Conservation (phyloP, 2,888 invertebrate species). For the Zele albiditarsus region DNA sequence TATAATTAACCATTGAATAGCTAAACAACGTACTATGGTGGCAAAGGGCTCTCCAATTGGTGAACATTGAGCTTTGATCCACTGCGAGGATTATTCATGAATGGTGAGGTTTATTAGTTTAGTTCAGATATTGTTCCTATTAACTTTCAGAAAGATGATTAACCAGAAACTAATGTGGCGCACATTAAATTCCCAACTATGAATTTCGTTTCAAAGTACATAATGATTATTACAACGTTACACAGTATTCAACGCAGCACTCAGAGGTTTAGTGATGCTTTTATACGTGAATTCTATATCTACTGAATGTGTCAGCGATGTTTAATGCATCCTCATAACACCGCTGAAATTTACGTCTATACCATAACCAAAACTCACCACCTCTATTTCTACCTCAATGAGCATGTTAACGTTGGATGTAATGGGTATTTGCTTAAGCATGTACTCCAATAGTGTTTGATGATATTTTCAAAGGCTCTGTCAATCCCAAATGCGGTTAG, state of each 20-base stretch:
- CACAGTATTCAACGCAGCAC: background rate
- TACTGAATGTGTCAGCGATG: background rate
- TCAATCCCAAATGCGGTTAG: constrained; percentile 4
- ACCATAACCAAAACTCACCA: background rate
- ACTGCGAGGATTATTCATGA: no score
- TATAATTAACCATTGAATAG: no score
- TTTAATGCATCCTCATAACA: background rate
- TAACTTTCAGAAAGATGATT: no score
- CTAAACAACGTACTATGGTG: no score
- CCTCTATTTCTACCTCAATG: background rate
- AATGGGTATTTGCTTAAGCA: constrained; percentile 6
- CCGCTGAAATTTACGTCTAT: background rate
- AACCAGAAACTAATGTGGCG: no score
- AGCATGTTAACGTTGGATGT: background rate
- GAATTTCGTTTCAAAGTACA: background rate
- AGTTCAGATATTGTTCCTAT: no score
- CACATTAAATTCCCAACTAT: background rate
- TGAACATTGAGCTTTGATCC: no score
- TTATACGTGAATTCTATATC: background rate
- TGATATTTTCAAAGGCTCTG: constrained; percentile 14
- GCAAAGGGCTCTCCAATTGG: no score
- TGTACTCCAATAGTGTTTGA: constrained; percentile 10
- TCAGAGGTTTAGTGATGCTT: background rate
- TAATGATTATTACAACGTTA: background rate
- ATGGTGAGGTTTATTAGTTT: no score